phyloP scores from a whole-genome alignment of 53 echinoderm and acorn worm genomes.

The Hippasteria phrygiana region DNA sequence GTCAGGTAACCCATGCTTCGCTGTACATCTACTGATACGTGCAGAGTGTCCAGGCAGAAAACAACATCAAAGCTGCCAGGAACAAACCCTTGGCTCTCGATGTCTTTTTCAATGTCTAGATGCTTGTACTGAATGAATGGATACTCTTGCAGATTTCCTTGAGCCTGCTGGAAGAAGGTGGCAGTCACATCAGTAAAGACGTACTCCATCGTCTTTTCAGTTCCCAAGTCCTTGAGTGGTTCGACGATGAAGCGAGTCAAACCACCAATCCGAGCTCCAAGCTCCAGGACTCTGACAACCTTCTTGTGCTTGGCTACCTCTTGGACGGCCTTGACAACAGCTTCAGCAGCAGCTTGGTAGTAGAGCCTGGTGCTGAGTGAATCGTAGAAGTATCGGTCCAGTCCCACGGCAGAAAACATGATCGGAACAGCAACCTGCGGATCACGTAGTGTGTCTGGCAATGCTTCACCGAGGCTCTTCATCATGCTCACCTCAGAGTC shows the following conservation, averaged over 20 bases:
- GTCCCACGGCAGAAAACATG: conserved; percentile 81
- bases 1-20: conserved; percentile 71
- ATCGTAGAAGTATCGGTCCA: conserved; percentile 83
- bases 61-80: conserved; percentile 82
- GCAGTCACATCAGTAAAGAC: conserved; percentile 90
- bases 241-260: conserved; percentile 77
- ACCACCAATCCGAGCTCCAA: conserved; percentile 90
- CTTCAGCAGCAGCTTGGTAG: conserved; percentile 80
- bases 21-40: conserved; percentile 76
- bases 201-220: conserved; percentile 79
- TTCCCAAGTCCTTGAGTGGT: conserved; percentile 73
- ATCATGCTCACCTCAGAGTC: conserved; percentile 77
- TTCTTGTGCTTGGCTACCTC: conserved; percentile 73
- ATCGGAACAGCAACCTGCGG: conserved; percentile 81
- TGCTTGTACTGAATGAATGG: conserved; percentile 92
- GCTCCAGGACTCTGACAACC: conserved; percentile 83
- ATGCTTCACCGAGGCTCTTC: conserved; percentile 77
- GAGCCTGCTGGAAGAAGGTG: conserved; percentile 88
- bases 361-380: conserved; percentile 82
- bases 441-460: conserved; percentile 82
- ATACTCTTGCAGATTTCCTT: conserved; percentile 74
- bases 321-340: conserved; percentile 62
- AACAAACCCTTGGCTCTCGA: conserved; percentile 82
- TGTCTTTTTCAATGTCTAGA: conserved; percentile 85
- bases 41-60: conserved; percentile 85